Evolutionary conservation across 2,113 vertebrate species (phyloP).

Genomic region (Dolichotis patagonum): DNA sequence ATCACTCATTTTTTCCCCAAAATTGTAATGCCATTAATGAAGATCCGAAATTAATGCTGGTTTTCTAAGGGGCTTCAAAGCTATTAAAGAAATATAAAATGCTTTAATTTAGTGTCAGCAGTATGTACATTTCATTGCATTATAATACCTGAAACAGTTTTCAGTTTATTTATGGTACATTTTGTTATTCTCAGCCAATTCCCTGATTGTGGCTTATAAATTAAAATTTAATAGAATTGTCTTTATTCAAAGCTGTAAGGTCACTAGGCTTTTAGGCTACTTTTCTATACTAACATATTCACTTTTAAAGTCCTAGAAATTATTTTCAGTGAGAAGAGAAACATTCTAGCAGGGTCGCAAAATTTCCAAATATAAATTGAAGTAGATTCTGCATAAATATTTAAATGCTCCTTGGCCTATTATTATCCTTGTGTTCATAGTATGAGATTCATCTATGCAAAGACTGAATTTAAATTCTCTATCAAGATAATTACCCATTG

Average conservation of each 20-base stretch:
- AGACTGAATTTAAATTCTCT: conserved; percentile 70
- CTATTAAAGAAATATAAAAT: neutral
- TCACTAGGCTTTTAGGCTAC: neutral
- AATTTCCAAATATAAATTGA: conserved; percentile 63
- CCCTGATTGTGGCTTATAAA: neutral
- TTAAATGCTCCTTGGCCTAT: conserved; percentile 70
- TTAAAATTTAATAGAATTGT: conserved; percentile 53
- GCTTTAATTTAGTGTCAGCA: neutral
- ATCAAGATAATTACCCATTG: conserved; percentile 64
- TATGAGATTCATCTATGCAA: conserved; percentile 57
- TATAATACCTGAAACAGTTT: neutral
- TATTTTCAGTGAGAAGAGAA: conserved; percentile 39
- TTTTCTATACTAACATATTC: conserved; percentile 21
- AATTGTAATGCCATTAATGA: conserved; percentile 6
- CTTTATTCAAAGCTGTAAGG: conserved; percentile 44
- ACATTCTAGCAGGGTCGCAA: conserved; percentile 2
- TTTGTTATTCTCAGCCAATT: conserved; percentile 20
- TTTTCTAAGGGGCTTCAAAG: conserved; percentile 40
- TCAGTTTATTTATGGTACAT: neutral
- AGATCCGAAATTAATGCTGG: neutral
- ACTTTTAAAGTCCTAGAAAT: conserved; percentile 57
- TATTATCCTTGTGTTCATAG: conserved; percentile 69
- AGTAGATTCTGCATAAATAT: conserved; percentile 73
- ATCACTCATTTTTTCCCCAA: neutral
- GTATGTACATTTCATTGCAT: neutral